These are phyloP conservation scores for Brachypteracias leptosomus DNA, from an alignment of 2,113 vertebrate species.

Conservation along the genomic window DNA sequence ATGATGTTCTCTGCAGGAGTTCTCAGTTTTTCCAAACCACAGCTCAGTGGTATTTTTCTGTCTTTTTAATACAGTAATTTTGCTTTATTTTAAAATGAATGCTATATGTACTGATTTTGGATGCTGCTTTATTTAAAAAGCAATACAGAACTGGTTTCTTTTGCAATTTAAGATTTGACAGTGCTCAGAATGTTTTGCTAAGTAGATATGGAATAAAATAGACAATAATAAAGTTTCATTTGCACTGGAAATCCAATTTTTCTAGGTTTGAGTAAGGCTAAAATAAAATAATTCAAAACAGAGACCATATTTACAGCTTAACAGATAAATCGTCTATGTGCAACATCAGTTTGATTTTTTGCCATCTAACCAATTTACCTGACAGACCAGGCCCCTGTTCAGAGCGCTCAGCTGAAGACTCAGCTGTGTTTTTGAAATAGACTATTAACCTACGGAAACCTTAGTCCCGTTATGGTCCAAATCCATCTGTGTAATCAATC, in stretches of 20 bases:
- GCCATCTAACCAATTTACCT: background rate
- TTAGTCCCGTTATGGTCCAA: background rate
- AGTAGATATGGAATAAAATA: background rate
- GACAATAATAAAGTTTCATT: background rate
- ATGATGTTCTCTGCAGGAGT: background rate
- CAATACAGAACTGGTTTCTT: background rate
- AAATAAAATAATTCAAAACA: background rate
- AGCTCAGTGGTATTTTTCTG: background rate
- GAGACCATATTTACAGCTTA: background rate
- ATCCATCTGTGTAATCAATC: background rate
- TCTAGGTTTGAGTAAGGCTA: background rate
- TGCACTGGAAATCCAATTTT: background rate
- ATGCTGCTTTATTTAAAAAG: background rate
- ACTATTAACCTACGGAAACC: background rate
- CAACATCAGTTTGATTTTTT: background rate
- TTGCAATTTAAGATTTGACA: background rate
- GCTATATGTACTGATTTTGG: background rate
- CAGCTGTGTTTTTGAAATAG: background rate
- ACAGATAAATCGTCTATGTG: background rate
- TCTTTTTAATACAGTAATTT: background rate
- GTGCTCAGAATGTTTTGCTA: background rate
- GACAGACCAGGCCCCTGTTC: background rate
- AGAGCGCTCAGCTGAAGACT: background rate
- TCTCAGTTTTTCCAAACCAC: background rate
- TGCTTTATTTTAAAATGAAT: background rate